Percentiles rank a stretch among this genome's conserved stretches.
Conservation (phyloP, 2,888 invertebrate genomes). For the Bombylius discolor region DNA sequence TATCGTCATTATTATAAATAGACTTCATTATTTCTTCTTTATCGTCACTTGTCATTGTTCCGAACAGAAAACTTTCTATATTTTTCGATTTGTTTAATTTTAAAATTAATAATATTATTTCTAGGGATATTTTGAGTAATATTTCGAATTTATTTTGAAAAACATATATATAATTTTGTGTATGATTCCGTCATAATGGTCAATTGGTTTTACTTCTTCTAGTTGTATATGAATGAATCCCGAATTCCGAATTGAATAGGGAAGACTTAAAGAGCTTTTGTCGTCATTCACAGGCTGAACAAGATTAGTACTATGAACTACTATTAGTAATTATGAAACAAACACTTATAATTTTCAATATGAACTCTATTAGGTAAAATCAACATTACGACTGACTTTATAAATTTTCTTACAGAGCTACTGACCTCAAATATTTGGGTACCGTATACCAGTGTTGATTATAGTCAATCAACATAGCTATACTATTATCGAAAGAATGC, state of each 20-base stretch:
- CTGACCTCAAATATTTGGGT: too few relatives aligned
- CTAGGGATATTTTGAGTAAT: neutral
- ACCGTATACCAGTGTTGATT: too few relatives aligned
- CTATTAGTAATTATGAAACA: neutral
- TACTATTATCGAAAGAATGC: neutral
- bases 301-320: neutral
- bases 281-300: neutral
- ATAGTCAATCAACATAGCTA: neutral
- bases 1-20: too few relatives aligned
- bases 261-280: neutral
- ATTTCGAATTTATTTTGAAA: too few relatives aligned
- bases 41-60: neutral
- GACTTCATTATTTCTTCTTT: neutral
- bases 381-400: too few relatives aligned
- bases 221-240: neutral
- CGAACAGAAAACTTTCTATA: neutral
- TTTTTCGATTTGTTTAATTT: neutral
- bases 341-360: too few relatives aligned
- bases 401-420: too few relatives aligned
- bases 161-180: too few relatives aligned
- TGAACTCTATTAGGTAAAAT: too few relatives aligned
- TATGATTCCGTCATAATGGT: neutral
- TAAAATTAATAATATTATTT: neutral
- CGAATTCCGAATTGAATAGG: neutral
- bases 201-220: neutral